Base-by-base conservation (phyloP, 2,797 vertebrate species). In the Eleutherodactylus coqui region DNA sequence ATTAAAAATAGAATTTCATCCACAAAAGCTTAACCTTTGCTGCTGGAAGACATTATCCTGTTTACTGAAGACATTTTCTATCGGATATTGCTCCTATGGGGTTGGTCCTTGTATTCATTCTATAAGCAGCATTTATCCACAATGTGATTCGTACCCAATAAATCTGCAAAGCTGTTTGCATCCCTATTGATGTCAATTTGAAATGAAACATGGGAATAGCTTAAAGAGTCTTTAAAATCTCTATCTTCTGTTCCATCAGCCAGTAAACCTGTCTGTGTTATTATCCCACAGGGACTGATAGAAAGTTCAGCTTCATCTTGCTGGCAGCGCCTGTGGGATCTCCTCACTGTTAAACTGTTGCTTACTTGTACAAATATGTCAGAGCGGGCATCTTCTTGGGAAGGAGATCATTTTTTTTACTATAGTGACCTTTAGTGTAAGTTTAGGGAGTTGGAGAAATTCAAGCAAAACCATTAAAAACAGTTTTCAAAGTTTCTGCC, bases 231-330 rank as follows among this genome's bases (percentile, higher is more conserved):
- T 14, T 69, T 85, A 53, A 62, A 79, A 60, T 58, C 67, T 79
- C 75, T 43, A 58, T 85, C 24, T 79, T 69, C 67, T 27, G 75
- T 70, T 79, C 45, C 64, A 79, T 78, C 75, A 79, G 49, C 34
- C 62, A 70, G 62, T 85, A 85, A 58, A 69, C 75, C 83, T 78
- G 69, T 79, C 84, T 58, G 17, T 79, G 49, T 36, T 70, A 85
- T 70, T 70, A 70, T 51, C 83, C 64, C 49, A 79, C 36, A 53
- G 64, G 36, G 62, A 45, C 27, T 58, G 75, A 79, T 85, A 77
- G 77, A 60, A 85, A 72, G 84, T 79, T 85, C 77, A 85, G 76
- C 77, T 85, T 70, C 49, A 80, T 80, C 84, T 49, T 43, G 41
- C 51, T 73, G 38, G 27, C 64, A 73, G 76, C 36, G 53, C 76